Percentiles rank a stretch among this genome's conserved stretches.
Evolutionary conservation across 2,888 invertebrate species (phyloP).

Genomic region (Melanargia galathea): DNA sequence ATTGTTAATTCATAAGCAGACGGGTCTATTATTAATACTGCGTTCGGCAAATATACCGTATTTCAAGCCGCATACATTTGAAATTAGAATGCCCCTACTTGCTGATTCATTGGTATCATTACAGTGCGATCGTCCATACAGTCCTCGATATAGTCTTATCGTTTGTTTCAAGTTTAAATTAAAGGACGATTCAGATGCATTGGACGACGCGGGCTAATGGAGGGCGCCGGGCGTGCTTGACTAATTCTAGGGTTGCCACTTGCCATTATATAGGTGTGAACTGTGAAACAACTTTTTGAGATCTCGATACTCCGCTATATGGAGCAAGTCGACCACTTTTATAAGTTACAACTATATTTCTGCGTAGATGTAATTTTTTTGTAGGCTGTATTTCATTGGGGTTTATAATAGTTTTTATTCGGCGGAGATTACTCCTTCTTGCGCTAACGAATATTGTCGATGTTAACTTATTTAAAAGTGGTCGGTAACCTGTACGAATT

Average conservation of each 20-base stretch:
- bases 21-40: background rate
- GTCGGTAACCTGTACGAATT: too few relatives aligned
- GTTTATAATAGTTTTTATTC: too few relatives aligned
- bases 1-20: background rate
- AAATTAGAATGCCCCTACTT: constrained; percentile 10
- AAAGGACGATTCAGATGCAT: constrained; percentile 31
- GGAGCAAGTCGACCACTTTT: background rate
- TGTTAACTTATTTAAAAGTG: too few relatives aligned
- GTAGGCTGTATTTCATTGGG: too few relatives aligned
- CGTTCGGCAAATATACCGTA: background rate
- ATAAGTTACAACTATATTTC: too few relatives aligned
- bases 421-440: too few relatives aligned
- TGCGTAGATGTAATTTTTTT: too few relatives aligned
- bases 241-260: constrained; percentile 5
- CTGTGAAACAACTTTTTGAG: background rate
- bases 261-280: background rate
- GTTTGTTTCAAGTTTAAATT: constrained; percentile 31
- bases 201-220: constrained; percentile 2
- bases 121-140: constrained; percentile 10
- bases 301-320: background rate
- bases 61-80: background rate
- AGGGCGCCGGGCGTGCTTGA: constrained; percentile 11
- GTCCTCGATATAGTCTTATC: constrained; percentile 25
- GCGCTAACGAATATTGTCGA: too few relatives aligned
- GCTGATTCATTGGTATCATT: constrained; percentile 12